phyloP scores from a whole-genome alignment of 2,113 vertebrate genomes.

The Sardina pilchardus region DNA sequence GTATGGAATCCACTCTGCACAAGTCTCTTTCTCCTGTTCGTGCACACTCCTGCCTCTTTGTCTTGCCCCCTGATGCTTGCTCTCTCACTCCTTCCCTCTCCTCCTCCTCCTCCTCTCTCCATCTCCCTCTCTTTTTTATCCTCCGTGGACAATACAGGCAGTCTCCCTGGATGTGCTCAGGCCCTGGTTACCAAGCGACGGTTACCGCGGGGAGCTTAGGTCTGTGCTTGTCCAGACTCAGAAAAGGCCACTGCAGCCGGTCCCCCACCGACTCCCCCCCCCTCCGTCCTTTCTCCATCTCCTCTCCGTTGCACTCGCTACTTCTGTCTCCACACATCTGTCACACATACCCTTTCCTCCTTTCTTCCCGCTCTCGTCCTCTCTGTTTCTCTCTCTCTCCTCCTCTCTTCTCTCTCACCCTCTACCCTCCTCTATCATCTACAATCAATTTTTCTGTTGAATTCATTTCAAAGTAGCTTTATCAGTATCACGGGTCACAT shows the following conservation, averaged over 20 bases:
- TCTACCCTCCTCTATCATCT: neutral
- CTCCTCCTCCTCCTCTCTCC: neutral
- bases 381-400: neutral
- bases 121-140: neutral
- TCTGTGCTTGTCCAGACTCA: conserved; percentile 2
- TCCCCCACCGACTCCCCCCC: neutral
- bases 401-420: neutral
- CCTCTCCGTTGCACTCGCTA: neutral
- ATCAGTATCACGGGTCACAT: neutral
- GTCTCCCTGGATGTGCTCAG: conserved; percentile 37
- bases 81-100: neutral
- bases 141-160: conserved; percentile 38
- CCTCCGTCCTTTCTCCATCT: neutral
- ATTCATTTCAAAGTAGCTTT: neutral
- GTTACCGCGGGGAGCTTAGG: conserved; percentile 44
- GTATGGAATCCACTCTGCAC: neutral
- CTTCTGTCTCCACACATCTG: neutral
- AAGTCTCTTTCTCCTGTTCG: neutral
- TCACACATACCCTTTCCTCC: neutral
- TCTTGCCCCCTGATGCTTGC: neutral
- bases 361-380: neutral
- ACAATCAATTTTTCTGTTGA: neutral
- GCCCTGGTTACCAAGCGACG: conserved; percentile 56
- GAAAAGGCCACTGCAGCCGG: neutral
- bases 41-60: neutral